Evolutionary conservation across 2,797 vertebrate species (phyloP), one percentile per base, ranked within the genome.

Genomic region (Austrolebias charrua): DNA sequence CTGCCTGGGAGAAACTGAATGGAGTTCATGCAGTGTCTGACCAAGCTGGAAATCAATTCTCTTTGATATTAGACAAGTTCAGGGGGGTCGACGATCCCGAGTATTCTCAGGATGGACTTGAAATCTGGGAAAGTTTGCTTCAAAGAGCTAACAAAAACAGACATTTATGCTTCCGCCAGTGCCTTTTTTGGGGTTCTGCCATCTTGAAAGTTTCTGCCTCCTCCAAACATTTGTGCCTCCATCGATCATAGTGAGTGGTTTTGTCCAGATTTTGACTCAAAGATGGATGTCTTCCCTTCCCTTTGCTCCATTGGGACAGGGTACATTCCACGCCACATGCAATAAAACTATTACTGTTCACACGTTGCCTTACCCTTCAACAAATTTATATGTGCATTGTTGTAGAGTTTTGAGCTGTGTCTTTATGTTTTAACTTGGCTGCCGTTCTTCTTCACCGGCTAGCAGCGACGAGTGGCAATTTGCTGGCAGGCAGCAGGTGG

Each of bases 401-500:
- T 31, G 2, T 20, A 60, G 50, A 19, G 45, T 59, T 52, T 61
- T 40, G 51, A 66, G 73, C 54, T 5, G 58, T 3, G 64, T 68
- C 66, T 73, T 55, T 48, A 60, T 63, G 50, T 67, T 84, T 73
- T 63, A 60, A 80, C 79, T 75, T 42, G 0, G 45, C 68, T 60
- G 59, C 49, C 48, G 76, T 68, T 76, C 60, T 58, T 81, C 71
- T 70, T 77, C 75, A 43, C 53, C 12, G 47, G 63, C 78, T 80
- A 81, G 73, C 81, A 71, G 13, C 19, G 67, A 69, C 12, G 57
- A 73, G 69, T 81, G 63, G 72, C 74, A 82, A 81, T 90, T 87
- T 80, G 80, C 80, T 65, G 76, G 68, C 9, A 67, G 73, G 88
- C 87, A 81, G 89, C 89, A 89, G 85, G 89, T 83, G 86, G 81